Conservation (phyloP, 2,888 invertebrate genomes). For the Norana najaformis region DNA sequence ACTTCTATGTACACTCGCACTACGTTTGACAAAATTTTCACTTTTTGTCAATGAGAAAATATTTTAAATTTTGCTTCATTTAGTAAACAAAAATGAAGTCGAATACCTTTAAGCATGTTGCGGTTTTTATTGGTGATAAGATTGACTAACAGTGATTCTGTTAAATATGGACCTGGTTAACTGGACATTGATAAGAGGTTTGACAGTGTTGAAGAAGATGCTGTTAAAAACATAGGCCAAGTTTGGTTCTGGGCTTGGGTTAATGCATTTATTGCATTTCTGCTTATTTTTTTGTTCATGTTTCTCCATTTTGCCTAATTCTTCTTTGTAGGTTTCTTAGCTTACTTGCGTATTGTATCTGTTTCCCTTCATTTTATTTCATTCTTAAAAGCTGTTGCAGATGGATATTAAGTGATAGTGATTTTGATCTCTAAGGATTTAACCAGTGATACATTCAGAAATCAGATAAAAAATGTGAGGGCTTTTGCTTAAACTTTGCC, state of each 20-base stretch:
- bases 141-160: background rate
- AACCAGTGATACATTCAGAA: background rate
- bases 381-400: background rate
- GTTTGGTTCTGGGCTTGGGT: too few relatives aligned
- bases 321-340: background rate
- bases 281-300: background rate
- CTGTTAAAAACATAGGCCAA: background rate
- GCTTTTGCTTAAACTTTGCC: background rate
- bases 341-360: background rate
- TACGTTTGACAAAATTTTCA: too few relatives aligned
- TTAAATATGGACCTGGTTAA: background rate
- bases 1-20: too few relatives aligned
- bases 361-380: background rate
- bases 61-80: background rate
- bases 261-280: background rate
- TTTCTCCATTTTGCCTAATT: background rate
- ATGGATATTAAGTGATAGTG: background rate
- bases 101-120: background rate
- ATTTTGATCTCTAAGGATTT: background rate
- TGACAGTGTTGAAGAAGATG: background rate
- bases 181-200: background rate
- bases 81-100: background rate
- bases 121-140: background rate
- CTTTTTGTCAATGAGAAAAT: background rate
- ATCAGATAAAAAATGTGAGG: background rate